Base-by-base conservation (phyloP, 2,888 invertebrate species). In the Lasioglossum zephyrum region DNA sequence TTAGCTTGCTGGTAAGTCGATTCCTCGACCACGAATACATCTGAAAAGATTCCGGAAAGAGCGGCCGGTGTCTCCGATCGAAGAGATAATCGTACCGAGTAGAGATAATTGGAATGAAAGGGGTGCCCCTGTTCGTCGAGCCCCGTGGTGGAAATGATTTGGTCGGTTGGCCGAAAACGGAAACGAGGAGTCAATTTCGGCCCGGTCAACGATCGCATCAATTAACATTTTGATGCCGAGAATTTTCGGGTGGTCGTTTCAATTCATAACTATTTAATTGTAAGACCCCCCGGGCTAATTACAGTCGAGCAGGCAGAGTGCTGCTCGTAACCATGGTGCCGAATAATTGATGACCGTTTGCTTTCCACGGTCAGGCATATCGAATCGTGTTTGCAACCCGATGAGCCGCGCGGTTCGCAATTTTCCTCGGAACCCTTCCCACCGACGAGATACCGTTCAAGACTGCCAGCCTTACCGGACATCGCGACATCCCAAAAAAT, bases 211-310 rank as follows among this genome's bases (percentile, higher is more conserved):
- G 72, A 83, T 57, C 44, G 60, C 39, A 16, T 57, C 53, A 83
- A 85, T 85, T 85, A 85, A 83, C 79, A 85, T 79, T 83, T 79
- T 73, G 66, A 85, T 53, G 73, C 47, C 39, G 57, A 13, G 73
- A 57, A 39, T 73, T 47, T 73, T 73, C 47, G 66, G 73, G 18
- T 36, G 66, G 76, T 77, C 66, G 73, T 73, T 83, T 79, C 41
- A 85, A 85, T 85, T 79, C 44, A 83, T 77, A 83, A 82, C 82
- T 79, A n/a, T n/a, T n/a, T n/a, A 39, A 39, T 39, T 39, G 39
- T 39, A 57, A 76, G 69, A n/a, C 76, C 76, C 73, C 44, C 44
- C 69, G 60, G 69, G 69, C 57, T 79, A 85, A 83, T 83, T 79
- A 73, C 83, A 82, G 66, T 41, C 57, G 78, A 31, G 60, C 73